Evolutionary conservation across 2,113 vertebrate species (phyloP), one percentile per base, ranked within the genome.

Genomic region (Oryzias javanicus): DNA sequence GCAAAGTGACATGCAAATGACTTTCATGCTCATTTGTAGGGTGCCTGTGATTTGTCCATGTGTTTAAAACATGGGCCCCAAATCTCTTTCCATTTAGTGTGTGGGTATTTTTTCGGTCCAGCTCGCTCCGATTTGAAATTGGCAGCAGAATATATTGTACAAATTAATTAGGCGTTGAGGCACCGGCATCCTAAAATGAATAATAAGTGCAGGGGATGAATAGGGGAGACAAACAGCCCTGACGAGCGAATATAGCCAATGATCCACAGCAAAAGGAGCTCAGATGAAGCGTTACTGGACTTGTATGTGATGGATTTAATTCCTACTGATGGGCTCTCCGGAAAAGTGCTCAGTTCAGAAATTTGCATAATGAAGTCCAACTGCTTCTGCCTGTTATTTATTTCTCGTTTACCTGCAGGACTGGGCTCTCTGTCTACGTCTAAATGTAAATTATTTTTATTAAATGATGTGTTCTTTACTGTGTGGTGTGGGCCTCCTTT

Each of bases 91-190:
- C 0, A 17, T 64, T 45, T 55, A 60, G 64, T 56, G 22, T 65
- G 22, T 53, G 55, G 16, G 15, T 59, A 19, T 64, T 60, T 35
- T 70, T 52, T 41, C 18, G 4, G 8, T 13, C 24, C 52, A 64
- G 62, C 57, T 46, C 64, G 48, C 19, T 8, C 61, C 73, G 70
- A 74, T 79, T 35, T 72, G 22, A 76, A 81, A 63, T 61, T 85
- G 84, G 62, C 78, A 79, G 67, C 49, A 60, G 48, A 82, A 74
- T 74, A 72, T 75, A 62, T 57, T 54, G 56, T 61, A 51, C 40
- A 6, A 85, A 76, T 80, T 75, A 78, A 85, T 80, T 81, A 84
- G 77, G 48, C 67, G 40, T 81, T 52, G 62, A 79, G 45, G 60
- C 54, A 60, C 82, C 27, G 52, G 65, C 67, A 73, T 81, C 56